A percentile compares a stretch with the other conserved stretches of the same genome.
Conservation (phyloP, 2,797 vertebrate genomes). For the Oreochromis mossambicus region DNA sequence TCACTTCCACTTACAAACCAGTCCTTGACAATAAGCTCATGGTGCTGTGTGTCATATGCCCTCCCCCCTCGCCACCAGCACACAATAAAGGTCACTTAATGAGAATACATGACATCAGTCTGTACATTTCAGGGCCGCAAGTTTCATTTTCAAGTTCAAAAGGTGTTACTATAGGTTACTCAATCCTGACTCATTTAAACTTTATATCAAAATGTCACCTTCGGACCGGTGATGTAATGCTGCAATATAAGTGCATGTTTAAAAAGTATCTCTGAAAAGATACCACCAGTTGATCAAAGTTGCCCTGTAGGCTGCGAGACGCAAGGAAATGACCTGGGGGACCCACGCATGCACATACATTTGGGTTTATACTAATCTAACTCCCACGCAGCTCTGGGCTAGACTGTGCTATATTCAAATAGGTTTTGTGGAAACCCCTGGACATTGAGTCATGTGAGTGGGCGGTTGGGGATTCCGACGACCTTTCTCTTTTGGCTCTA, state of each 20-base stretch:
- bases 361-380: not conserved
- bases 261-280: not conserved
- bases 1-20: not conserved
- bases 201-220: conserved; percentile 17
- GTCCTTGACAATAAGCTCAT: not conserved
- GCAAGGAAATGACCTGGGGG: not conserved
- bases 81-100: conserved; percentile 31
- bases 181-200: conserved; percentile 49
- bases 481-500: conserved; percentile 58
- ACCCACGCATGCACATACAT: not conserved
- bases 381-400: not conserved
- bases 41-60: not conserved
- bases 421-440: conserved; percentile 75
- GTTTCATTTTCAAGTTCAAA: conserved; percentile 42
- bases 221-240: conserved; percentile 13
- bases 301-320: not conserved
- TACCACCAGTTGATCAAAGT: not conserved
- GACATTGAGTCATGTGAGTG: conserved; percentile 74
- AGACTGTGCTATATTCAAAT: conserved; percentile 58
- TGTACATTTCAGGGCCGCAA: not conserved
- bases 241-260: not conserved
- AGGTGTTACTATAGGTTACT: conserved; percentile 54
- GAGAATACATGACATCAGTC: conserved; percentile 23
- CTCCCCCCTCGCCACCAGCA: not conserved
- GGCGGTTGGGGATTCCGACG: conserved; percentile 78